phyloP scores from a whole-genome alignment of 1,140 invertebrate species.

The Papilio aristodemus region DNA sequence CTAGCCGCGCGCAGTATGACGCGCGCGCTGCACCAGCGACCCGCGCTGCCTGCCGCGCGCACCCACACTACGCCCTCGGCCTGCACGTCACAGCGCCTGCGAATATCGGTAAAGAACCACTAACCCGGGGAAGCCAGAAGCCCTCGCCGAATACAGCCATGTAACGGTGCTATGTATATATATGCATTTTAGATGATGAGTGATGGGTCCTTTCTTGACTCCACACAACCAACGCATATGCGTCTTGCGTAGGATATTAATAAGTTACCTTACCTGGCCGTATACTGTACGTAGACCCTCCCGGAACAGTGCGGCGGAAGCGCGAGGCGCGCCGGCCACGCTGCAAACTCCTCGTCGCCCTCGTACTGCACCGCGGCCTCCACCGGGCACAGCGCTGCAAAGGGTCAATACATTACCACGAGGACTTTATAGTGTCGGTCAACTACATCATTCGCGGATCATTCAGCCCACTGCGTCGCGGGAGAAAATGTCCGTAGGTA shows the following conservation, averaged over 20 bases:
- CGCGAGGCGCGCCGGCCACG: conserved; percentile 36
- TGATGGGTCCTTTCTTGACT: no score
- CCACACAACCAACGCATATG: no score
- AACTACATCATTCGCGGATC: background rate
- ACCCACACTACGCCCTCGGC: conserved; percentile 35
- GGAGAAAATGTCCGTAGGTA: no score
- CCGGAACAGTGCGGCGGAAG: conserved; percentile 31
- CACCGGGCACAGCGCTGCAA: conserved; percentile 34
- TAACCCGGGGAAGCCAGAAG: no score
- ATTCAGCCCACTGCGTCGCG: no score
- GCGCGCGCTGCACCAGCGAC: conserved; percentile 37
- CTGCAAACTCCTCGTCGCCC: conserved; percentile 34
- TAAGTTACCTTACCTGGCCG: conserved; percentile 41
- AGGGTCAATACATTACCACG: background rate
- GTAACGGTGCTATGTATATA: no score
- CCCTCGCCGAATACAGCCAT: no score
- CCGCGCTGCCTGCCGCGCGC: conserved; percentile 26
- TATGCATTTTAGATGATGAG: no score
- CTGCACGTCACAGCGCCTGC: conserved; percentile 18
- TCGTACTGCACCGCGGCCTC: conserved; percentile 36
- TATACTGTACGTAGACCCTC: conserved; percentile 46
- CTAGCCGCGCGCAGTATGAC: conserved; percentile 37
- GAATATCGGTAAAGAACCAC: no score
- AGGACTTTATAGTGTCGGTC: background rate
- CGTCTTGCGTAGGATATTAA: no score